Evolutionary conservation across 2,888 invertebrate genomes (phyloP).

Genomic region (Limnephilus lunatus): DNA sequence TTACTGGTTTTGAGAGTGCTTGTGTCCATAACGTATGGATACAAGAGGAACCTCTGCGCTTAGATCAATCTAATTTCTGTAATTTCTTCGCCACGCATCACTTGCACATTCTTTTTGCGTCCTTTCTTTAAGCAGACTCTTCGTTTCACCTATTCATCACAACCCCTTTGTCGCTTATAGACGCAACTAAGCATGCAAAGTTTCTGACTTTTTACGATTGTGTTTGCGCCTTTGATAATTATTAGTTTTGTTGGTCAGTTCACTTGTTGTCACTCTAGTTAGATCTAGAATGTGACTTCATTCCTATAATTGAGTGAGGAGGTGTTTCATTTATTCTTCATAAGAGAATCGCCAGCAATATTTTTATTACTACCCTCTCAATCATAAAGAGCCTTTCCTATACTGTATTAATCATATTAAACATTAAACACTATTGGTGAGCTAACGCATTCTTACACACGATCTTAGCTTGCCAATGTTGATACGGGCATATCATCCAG

Average conservation of each 20-base stretch:
- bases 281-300: background rate
- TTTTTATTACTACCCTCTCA: background rate
- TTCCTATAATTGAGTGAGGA: background rate
- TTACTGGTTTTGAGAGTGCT: background rate
- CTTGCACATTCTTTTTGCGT: background rate
- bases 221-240: background rate
- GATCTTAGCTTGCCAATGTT: background rate
- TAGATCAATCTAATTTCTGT: background rate
- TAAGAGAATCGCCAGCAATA: background rate
- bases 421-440: background rate
- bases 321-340: background rate
- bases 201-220: background rate
- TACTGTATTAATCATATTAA: background rate
- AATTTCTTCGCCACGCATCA: background rate
- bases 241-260: background rate
- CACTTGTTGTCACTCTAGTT: too few relatives aligned
- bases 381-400: background rate
- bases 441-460: background rate
- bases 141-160: background rate
- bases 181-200: background rate
- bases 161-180: background rate
- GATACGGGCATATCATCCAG: background rate
- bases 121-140: background rate
- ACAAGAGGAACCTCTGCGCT: background rate
- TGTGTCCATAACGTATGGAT: background rate